Base-by-base conservation (phyloP, 2,888 invertebrate genomes). In the Caenorhabditis sp. region DNA sequence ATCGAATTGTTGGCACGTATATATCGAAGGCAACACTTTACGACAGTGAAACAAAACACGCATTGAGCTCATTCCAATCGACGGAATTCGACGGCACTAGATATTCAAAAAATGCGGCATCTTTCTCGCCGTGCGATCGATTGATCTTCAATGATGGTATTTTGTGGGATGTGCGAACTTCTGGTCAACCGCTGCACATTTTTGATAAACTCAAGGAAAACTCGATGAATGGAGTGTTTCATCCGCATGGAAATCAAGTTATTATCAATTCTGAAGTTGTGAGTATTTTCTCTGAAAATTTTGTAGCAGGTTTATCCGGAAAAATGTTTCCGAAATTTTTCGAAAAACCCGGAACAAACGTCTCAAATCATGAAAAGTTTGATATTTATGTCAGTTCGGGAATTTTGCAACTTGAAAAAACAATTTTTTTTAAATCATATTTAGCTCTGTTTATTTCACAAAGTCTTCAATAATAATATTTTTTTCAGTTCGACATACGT, bases 261-360 rank as follows among this genome's bases (percentile, higher is more conserved):
- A 94, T 99, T 85, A 95, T 97, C 65, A 97, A 97, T 88, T 95
- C 96, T 0, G 97, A 99, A 91, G 95, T 91, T 78, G 90, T 90
- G 87, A 84, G 89, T 59, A 24, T 51, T 31, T 26, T 49, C 5
- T 43, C 49, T 3, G n/a, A n/a, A 19, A 3, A 21, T n/a, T n/a
- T n/a, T n/a, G n/a, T n/a, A n/a, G n/a, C n/a, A n/a, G n/a, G n/a
- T n/a, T n/a, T n/a, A n/a, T n/a, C n/a, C n/a, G n/a, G n/a, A n/a
- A n/a, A n/a, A n/a, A n/a, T n/a, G n/a, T n/a, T n/a, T n/a, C n/a
- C 19, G 23, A 58, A 26, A n/a, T 14, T 23, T 21, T 23, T 55
- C 12, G 55, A 17, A 55, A 55, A n/a, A n/a, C 14, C 5, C 8
- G 5, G 24, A 21, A 12, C n/a, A 10, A 50, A 50, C 50, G 1